Base-by-base conservation (phyloP, 2,113 vertebrate species). In the Prochilodus magdalenae region DNA sequence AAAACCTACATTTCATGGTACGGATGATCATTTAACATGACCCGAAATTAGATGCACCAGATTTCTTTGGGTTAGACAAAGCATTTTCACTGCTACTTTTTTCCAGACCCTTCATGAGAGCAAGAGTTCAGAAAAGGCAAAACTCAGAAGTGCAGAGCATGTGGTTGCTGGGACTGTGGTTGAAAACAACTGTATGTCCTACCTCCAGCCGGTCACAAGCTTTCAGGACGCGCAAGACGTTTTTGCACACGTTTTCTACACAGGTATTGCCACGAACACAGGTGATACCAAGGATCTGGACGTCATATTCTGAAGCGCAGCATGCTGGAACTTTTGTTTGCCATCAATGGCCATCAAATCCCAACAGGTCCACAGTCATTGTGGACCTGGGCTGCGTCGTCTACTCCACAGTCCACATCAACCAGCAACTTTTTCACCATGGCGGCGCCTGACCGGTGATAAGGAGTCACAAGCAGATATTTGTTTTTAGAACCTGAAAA, bases 321-420 rank as follows among this genome's bases (percentile, higher is more conserved):
- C n/a, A n/a, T n/a, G n/a, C n/a, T n/a, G n/a, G n/a, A n/a, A n/a
- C n/a, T n/a, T n/a, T n/a, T n/a, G n/a, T n/a, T n/a, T n/a, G n/a
- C n/a, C n/a, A n/a, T n/a, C n/a, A n/a, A n/a, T n/a, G n/a, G n/a
- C n/a, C n/a, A n/a, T n/a, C n/a, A n/a, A n/a, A n/a, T n/a, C n/a
- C n/a, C n/a, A n/a, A n/a, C n/a, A n/a, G n/a, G n/a, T n/a, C n/a
- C n/a, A n/a, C n/a, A n/a, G n/a, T n/a, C n/a, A n/a, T n/a, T n/a
- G n/a, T n/a, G n/a, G 69, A 93, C 94, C 79, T 94, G 93, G 53
- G 94, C n/a, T n/a, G n/a, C 93, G 53, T 95, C 94, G 0, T 95
- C 94, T 83, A 94, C 89, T 10, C 94, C 94, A 26, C 92, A 92
- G 89, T 95, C 94, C 0, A 90, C 94, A 20, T 95, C 94, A 40